Conservation (phyloP, 64 coral and sea anemone species). For the Montipora capricornis region DNA sequence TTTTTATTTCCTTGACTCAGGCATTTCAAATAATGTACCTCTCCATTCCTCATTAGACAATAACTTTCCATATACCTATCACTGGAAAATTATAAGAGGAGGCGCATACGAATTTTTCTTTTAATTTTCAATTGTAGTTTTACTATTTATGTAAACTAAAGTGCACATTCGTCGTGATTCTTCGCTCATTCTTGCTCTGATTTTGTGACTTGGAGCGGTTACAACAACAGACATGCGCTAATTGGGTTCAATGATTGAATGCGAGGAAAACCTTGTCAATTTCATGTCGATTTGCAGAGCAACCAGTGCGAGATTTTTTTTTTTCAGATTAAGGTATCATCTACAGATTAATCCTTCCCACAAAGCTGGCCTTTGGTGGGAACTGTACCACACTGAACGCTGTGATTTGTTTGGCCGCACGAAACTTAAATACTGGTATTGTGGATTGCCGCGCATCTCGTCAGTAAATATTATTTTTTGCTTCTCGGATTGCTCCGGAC, state of each 20-base stretch:
- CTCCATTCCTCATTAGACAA: neutral
- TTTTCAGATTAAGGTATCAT: constrained; percentile 37
- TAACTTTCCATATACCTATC: neutral
- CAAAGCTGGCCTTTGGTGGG: neutral
- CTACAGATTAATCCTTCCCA: neutral
- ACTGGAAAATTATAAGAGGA: neutral
- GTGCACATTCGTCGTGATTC: neutral
- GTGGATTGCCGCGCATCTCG: neutral
- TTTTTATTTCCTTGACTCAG: too few species aligned
- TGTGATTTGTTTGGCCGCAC: constrained; percentile 18
- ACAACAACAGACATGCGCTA: neutral
- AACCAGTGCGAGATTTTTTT: neutral
- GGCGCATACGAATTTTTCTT: neutral
- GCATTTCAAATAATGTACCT: neutral
- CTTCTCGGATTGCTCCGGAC: neutral
- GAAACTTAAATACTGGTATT: neutral
- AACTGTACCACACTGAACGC: neutral
- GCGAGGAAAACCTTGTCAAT: neutral
- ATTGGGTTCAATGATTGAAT: constrained; percentile 45
- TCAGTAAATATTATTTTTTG: neutral
- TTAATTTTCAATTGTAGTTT: neutral
- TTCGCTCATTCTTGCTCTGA: neutral
- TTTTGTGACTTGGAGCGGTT: constrained; percentile 4
- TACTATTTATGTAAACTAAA: neutral
- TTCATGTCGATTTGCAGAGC: constrained; percentile 26